A percentile compares a stretch with the other conserved stretches of the same genome.
These are phyloP conservation scores for Tachyglossus aculeatus DNA, from an alignment of 2,797 vertebrate species.

Conservation along the genomic window DNA sequence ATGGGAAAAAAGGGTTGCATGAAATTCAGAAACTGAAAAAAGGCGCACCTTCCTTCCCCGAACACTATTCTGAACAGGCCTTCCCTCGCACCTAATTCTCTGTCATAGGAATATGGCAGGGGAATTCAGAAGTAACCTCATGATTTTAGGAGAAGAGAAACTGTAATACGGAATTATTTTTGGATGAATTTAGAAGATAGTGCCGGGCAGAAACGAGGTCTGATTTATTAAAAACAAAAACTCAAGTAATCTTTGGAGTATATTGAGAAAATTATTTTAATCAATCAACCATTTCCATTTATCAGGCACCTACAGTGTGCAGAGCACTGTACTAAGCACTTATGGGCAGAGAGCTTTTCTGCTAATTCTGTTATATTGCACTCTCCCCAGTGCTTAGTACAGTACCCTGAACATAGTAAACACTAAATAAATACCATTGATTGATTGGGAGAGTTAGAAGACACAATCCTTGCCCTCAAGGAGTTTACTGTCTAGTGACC, in stretches of 20 bases:
- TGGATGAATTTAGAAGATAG: slow-evolving; percentile 34
- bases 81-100: slow-evolving; percentile 29
- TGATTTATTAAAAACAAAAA: not conserved
- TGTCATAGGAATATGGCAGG: slow-evolving; percentile 13
- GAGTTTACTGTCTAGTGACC: no score
- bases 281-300: slow-evolving; percentile 2
- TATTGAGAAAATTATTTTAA: not conserved
- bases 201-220: slow-evolving; percentile 4
- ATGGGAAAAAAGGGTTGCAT: slow-evolving; percentile 76
- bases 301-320: no score
- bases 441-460: no score
- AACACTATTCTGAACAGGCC: slow-evolving; percentile 5
- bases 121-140: not conserved
- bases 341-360: no score
- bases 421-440: no score
- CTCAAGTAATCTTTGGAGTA: slow-evolving; percentile 33
- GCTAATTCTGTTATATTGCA: no score
- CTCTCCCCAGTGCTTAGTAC: no score
- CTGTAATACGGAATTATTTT: slow-evolving; percentile 28
- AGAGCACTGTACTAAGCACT: not conserved
- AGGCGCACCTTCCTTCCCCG: slow-evolving; percentile 8
- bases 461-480: no score
- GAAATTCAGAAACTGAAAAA: not conserved
- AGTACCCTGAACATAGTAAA: no score
- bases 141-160: slow-evolving; percentile 15